Conservation (phyloP, 2,888 invertebrate species). For the Brassicogethes aeneus region DNA sequence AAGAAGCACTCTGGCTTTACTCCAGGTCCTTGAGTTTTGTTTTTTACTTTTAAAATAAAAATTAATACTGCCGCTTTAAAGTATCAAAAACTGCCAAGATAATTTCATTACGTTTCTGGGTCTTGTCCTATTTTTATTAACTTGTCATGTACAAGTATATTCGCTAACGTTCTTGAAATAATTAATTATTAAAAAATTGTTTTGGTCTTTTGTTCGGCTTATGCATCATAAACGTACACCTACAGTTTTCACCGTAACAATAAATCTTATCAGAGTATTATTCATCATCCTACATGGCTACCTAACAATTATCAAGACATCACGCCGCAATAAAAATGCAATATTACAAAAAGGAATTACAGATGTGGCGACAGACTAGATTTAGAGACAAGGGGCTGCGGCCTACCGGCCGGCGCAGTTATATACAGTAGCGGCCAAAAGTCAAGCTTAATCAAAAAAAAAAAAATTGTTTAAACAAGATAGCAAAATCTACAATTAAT, state of each 20-base stretch:
- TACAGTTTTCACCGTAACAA: neutral
- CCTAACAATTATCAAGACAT: constrained; percentile 6
- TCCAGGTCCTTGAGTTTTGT: too few relatives aligned
- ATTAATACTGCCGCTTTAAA: too few relatives aligned
- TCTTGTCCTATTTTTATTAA: too few relatives aligned
- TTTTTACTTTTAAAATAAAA: too few relatives aligned
- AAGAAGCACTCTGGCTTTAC: too few relatives aligned
- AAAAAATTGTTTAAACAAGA: too few relatives aligned
- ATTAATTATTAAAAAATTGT: neutral
- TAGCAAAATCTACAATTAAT: too few relatives aligned
- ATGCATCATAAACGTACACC: constrained; percentile 1
- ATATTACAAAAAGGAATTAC: constrained; percentile 3
- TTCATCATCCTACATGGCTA: constrained; percentile 5
- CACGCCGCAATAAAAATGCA: constrained; percentile 4
- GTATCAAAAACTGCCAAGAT: too few relatives aligned
- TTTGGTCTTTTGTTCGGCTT: neutral
- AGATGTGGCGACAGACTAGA: neutral
- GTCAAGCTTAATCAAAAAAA: too few relatives aligned
- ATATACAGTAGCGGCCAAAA: too few relatives aligned
- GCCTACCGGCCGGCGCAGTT: neutral
- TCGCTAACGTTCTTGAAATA: neutral
- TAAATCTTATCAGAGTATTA: constrained; percentile 5
- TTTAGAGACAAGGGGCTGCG: neutral
- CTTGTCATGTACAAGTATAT: too few relatives aligned
- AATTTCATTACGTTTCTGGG: too few relatives aligned